Evolutionary conservation across 2,797 vertebrate species (phyloP).

Genomic region (Acrossocheilus fasciatus): DNA sequence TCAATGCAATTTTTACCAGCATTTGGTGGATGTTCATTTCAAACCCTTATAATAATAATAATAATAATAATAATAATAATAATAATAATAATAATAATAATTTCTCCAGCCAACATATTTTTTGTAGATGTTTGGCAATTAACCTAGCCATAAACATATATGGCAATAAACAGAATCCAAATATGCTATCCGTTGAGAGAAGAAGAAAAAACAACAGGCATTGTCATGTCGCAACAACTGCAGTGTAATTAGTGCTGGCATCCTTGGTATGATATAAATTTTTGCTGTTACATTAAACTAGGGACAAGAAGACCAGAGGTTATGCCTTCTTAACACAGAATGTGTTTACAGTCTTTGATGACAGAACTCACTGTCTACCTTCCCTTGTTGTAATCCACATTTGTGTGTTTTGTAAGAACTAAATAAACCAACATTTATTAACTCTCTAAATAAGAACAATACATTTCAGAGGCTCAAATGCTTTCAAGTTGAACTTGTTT

Average conservation of each 20-base stretch:
- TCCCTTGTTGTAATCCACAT: neutral
- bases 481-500: constrained; percentile 22
- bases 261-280: neutral
- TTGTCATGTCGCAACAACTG: constrained; percentile 15
- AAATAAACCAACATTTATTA: constrained; percentile 6
- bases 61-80: neutral
- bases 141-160: neutral
- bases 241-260: neutral
- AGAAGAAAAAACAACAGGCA: neutral
- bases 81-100: neutral
- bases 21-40: too few relatives aligned
- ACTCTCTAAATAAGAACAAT: neutral
- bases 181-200: neutral
- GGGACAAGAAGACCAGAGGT: neutral
- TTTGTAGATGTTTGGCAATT: neutral
- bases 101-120: neutral
- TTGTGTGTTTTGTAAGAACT: constrained; percentile 2
- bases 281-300: neutral
- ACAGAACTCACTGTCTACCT: neutral
- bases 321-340: constrained; percentile 2
- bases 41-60: too few relatives aligned
- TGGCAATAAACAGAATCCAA: neutral
- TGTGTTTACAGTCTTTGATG: neutral
- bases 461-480: neutral
- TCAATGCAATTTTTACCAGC: too few relatives aligned